A percentile compares a stretch with the other conserved stretches of the same genome.
These are phyloP conservation scores for Dione vanillae DNA, from an alignment of 2,888 invertebrate species.

Conservation along the genomic window DNA sequence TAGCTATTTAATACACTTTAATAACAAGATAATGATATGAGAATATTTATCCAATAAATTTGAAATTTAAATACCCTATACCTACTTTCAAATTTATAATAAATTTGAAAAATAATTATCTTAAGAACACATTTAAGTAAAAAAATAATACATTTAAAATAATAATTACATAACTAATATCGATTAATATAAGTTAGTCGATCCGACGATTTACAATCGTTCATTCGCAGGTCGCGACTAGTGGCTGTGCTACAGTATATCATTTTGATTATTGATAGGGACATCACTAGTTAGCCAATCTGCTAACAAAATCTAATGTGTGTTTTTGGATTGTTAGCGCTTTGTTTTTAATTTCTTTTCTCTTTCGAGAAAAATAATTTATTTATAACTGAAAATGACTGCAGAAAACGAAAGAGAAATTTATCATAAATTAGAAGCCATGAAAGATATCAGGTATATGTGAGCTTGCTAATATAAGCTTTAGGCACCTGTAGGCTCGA, in stretches of 20 bases:
- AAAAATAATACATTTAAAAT: background rate
- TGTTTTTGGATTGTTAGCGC: slow-evolving; percentile 34
- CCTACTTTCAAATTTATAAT: no score
- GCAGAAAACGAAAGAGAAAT: slow-evolving; percentile 92
- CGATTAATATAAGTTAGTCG: background rate
- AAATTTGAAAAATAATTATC: no score
- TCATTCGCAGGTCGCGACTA: background rate
- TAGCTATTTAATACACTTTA: no score
- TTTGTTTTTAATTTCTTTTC: slow-evolving; percentile 42
- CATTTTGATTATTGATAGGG: background rate
- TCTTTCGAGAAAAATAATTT: slow-evolving; percentile 44
- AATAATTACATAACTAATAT: background rate
- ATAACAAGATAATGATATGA: no score
- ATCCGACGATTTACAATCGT: background rate
- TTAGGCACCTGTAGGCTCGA: slow-evolving; percentile 80
- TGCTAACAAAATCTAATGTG: slow-evolving; percentile 21
- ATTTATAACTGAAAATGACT: slow-evolving; percentile 80
- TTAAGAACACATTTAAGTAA: no score
- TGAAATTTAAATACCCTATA: no score
- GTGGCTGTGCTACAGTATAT: background rate
- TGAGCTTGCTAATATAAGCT: slow-evolving; percentile 47
- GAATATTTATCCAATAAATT: no score
- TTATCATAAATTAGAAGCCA: slow-evolving; percentile 95
- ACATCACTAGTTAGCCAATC: slow-evolving; percentile 16
- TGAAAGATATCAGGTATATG: slow-evolving; percentile 94